Percentiles rank a stretch among this genome's conserved stretches.
Evolutionary conservation across 2,888 invertebrate genomes (phyloP).

Genomic region (Polia nebulosa): DNA sequence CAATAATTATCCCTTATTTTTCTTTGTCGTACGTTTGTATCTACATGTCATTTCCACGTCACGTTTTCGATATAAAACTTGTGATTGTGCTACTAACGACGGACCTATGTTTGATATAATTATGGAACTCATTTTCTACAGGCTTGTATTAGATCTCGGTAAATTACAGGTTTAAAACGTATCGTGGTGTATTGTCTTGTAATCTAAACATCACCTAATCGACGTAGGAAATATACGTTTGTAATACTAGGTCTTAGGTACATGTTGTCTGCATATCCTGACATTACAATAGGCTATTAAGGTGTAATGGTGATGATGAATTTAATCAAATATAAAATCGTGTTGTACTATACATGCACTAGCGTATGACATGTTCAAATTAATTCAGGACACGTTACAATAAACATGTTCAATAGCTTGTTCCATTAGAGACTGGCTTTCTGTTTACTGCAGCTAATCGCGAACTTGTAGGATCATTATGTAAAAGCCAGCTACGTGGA

Average conservation of each 20-base stretch:
- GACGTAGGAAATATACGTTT: slow-evolving; percentile 16
- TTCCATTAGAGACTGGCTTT: slow-evolving; percentile 15
- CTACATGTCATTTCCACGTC: slow-evolving; percentile 69
- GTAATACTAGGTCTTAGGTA: slow-evolving; percentile 1
- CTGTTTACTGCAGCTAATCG: slow-evolving; percentile 31
- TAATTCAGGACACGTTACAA: slow-evolving; percentile 22
- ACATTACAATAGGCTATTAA: slow-evolving; percentile 40
- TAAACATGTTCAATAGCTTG: slow-evolving; percentile 3
- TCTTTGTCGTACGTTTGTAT: slow-evolving; percentile 70
- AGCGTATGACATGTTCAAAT: slow-evolving; percentile 3
- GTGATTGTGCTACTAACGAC: slow-evolving; percentile 51
- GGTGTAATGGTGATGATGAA: slow-evolving; percentile 6
- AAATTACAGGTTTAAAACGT: slow-evolving; percentile 27
- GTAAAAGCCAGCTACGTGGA: slow-evolving; percentile 49
- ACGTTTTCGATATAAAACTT: slow-evolving; percentile 76
- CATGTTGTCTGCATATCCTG: slow-evolving; percentile 12
- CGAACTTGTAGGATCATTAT: slow-evolving; percentile 60
- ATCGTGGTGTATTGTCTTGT: slow-evolving; percentile 33
- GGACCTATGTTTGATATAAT: slow-evolving; percentile 57
- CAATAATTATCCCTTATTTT: slow-evolving; percentile 68
- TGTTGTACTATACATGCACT: neutral
- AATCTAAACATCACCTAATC: slow-evolving; percentile 24
- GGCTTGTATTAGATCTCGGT: slow-evolving; percentile 23
- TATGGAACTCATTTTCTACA: slow-evolving; percentile 62
- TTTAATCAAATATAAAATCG: slow-evolving; percentile 24